Percentiles rank a stretch among this genome's conserved stretches.
Conservation (phyloP, 37 sponge, comb jelly and placozoan species). For the Corticium candelabrum region DNA sequence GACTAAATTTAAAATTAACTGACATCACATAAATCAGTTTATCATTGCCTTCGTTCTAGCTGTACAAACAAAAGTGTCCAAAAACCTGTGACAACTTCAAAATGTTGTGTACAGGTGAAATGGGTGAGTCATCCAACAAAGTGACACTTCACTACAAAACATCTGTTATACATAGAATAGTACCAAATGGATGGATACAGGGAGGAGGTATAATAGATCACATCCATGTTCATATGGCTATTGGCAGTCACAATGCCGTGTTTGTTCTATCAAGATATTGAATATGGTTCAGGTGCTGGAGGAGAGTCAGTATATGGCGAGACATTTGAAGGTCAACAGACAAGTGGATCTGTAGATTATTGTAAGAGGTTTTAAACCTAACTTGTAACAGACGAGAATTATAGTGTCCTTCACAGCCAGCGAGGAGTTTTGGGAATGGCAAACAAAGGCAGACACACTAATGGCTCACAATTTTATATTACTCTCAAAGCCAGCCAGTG, state of each 20-base stretch:
- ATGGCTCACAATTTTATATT: slow-evolving; percentile 89
- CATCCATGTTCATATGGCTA: background rate
- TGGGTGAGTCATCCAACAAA: slow-evolving; percentile 50
- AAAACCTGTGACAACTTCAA: slow-evolving; percentile 59
- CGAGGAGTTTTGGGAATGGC: slow-evolving; percentile 79
- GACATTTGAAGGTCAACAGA: background rate
- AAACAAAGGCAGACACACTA: slow-evolving; percentile 78
- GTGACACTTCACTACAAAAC: no score
- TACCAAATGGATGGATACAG: slow-evolving; percentile 77
- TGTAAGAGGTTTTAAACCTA: background rate
- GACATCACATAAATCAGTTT: no score
- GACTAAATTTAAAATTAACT: no score
- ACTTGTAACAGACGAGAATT: slow-evolving; percentile 56
- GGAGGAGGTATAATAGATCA: slow-evolving; percentile 52
- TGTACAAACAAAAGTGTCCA: slow-evolving; percentile 57
- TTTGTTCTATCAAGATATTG: background rate
- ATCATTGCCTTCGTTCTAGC: slow-evolving; percentile 39
- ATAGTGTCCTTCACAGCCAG: slow-evolving; percentile 46
- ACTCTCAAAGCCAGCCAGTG: slow-evolving; percentile 66
- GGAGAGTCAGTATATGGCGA: background rate
- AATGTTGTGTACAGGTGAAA: slow-evolving; percentile 35
- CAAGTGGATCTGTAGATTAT: no score
- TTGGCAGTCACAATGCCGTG: background rate
- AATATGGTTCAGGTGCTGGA: background rate
- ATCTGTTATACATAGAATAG: slow-evolving; percentile 53